Conservation (phyloP, 2,888 invertebrate species). For the Oconnorella tubifera region DNA sequence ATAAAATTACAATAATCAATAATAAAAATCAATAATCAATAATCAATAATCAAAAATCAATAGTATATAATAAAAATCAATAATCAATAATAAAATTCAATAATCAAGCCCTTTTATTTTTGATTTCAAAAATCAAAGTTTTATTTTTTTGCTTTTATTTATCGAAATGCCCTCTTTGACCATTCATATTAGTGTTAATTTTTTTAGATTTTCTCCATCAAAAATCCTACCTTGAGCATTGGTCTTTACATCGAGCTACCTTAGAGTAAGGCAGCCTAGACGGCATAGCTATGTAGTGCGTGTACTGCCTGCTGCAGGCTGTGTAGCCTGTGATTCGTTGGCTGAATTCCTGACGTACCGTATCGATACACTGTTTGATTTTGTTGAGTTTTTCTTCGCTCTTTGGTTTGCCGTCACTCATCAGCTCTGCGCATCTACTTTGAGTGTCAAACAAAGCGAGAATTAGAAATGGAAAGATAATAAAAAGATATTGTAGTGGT, state of each 20-base stretch:
- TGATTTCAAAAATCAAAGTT: too few species aligned
- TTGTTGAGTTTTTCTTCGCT: neutral
- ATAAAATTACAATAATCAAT: neutral
- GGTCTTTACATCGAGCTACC: neutral
- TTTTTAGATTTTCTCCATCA: too few species aligned
- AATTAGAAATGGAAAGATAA: too few species aligned
- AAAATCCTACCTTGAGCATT: neutral
- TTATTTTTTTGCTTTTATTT: too few species aligned
- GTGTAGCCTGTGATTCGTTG: neutral
- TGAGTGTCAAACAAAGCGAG: too few species aligned
- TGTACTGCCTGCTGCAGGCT: neutral
- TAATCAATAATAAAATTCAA: too few species aligned
- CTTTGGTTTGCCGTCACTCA: neutral
- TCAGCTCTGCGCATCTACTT: neutral
- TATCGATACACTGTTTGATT: neutral
- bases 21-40: neutral
- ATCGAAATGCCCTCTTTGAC: too few species aligned
- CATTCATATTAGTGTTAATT: too few species aligned
- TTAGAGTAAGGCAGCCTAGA: neutral
- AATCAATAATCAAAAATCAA: neutral
- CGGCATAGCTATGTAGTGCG: slow-evolving; percentile 1
- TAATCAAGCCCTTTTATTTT: too few species aligned
- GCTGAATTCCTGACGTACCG: neutral
- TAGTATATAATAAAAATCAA: neutral
- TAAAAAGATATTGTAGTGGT: too few species aligned